Conservation (phyloP, 2,113 vertebrate species). For the Heterochromis multidens region DNA sequence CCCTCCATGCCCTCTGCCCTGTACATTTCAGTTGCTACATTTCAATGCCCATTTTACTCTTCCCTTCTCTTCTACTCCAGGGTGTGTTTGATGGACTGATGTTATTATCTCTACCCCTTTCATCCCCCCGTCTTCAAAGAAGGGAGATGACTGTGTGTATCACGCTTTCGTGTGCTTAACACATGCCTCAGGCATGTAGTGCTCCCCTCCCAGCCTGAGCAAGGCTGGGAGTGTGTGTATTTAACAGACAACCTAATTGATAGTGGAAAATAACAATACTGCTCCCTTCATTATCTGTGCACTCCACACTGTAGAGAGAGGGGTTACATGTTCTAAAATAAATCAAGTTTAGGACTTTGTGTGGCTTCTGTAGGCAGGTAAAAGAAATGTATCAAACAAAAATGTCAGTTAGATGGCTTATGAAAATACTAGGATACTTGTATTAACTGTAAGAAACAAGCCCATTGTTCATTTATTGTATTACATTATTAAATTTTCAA, state of each 20-base stretch:
- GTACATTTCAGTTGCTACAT: not conserved
- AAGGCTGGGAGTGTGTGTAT: not conserved
- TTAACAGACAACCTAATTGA: conserved; percentile 19
- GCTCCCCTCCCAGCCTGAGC: conserved; percentile 18
- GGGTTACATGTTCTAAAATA: not conserved
- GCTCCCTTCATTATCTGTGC: not conserved
- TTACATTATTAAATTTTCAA: not conserved
- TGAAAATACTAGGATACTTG: not conserved
- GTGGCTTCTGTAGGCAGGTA: not conserved
- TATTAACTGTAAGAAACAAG: not conserved
- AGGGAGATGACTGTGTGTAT: conserved; percentile 43
- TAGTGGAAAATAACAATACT: conserved; percentile 24
- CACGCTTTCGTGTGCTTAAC: conserved; percentile 49
- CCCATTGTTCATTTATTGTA: rapidly evolving
- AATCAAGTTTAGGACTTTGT: not conserved
- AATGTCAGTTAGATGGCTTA: not conserved
- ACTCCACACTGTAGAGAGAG: not conserved
- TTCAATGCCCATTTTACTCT: not conserved
- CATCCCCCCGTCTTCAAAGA: conserved; percentile 51
- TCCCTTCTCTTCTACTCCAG: not conserved
- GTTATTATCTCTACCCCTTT: conserved; percentile 61
- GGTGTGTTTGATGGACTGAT: conserved; percentile 59
- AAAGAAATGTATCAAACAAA: not conserved
- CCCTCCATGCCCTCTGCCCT: not conserved
- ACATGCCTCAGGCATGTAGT: conserved; percentile 27